phyloP scores from a whole-genome alignment of 2,797 vertebrate genomes.

The Propithecus deckenii region DNA sequence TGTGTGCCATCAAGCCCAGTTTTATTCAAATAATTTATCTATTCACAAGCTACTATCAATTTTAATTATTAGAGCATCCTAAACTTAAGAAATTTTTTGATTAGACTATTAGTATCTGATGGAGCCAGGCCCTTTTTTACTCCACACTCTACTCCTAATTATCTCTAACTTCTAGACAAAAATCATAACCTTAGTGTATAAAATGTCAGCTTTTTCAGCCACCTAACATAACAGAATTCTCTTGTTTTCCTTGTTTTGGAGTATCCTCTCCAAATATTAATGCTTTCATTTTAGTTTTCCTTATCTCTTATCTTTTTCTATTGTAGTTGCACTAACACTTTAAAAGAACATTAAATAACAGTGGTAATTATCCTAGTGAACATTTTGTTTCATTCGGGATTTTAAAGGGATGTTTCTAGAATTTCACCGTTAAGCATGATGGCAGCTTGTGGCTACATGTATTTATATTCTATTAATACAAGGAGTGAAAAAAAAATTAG shows the following conservation, averaged over 20 bases:
- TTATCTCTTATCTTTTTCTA: neutral
- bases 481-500: neutral
- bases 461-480: neutral
- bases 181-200: too few relatives aligned
- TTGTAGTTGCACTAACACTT: neutral
- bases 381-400: neutral
- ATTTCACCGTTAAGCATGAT: neutral
- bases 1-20: neutral
- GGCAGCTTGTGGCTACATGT: neutral
- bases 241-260: neutral
- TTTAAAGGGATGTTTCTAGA: neutral
- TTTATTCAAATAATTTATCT: neutral
- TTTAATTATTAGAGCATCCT: neutral
- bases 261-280: neutral
- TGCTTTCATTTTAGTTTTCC: neutral
- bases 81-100: neutral
- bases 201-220: neutral
- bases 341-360: neutral
- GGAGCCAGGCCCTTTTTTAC: neutral
- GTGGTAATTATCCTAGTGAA: neutral
- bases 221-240: neutral
- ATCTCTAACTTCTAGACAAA: neutral
- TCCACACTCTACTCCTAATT: neutral
- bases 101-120: neutral
- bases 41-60: neutral